Evolutionary conservation across 2,113 vertebrate genomes (phyloP), one percentile per base, ranked within the genome.

Genomic region (Hippoglossus stenolepis): DNA sequence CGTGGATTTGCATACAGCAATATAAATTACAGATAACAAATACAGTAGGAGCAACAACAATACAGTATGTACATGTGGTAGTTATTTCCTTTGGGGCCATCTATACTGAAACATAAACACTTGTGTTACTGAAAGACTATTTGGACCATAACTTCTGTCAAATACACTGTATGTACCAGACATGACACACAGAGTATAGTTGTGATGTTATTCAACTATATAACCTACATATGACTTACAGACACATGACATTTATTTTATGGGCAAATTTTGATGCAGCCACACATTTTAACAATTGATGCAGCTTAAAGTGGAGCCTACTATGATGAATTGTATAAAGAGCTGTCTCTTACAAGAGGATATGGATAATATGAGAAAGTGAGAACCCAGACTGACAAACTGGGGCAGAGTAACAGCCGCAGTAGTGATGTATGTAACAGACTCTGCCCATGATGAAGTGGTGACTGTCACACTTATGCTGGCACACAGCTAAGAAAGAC

Each of bases 401-500:
- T 65, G 64, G 58, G 65, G 57, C 61, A 9, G 5, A 87, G 21
- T 4, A 58, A 64, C 64, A 67, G 74, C 70, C 54, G 15, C 3
- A 78, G 63, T 3, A 43, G 69, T 85, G 86, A 90, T 80, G 80
- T 86, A 77, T 89, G 82, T 80, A 83, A 84, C 88, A 76, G 74
- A 73, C 65, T 84, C 75, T 75, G 78, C 70, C 79, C 74, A 70
- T 85, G 86, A 91, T 87, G 79, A 89, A 86, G 89, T 82, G 90
- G 53, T 28, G 35, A 71, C 80, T 75, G 82, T 86, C 81, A 88
- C 87, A 93, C 90, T 87, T 80, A 65, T 70, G 65, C 54, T 89
- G 91, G 87, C 89, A 83, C 60, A 64, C 23, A 57, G 68, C 76
- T 73, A 67, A 87, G 64, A 73, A 56, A 79, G 70, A 73, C 73